Percentiles rank a stretch among this genome's conserved stretches.
phyloP scores from a whole-genome alignment of 2,113 vertebrate species.

The Bucco capensis region DNA sequence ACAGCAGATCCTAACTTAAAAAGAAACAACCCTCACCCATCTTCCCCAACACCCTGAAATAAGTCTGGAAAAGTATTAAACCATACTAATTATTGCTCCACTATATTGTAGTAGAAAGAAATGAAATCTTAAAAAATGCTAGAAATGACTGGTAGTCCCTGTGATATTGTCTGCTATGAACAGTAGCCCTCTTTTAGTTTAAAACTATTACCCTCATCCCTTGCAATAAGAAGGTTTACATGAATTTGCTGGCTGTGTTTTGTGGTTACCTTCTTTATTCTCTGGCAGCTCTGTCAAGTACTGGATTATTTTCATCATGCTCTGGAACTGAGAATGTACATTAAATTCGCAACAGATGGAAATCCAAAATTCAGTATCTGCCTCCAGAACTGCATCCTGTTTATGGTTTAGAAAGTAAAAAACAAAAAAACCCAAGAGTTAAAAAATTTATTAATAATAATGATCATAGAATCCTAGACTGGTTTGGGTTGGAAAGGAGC shows the following conservation, averaged over 20 bases:
- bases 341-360: conserved; percentile 85
- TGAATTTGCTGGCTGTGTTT: not conserved
- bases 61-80: not conserved
- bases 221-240: not conserved
- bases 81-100: not conserved
- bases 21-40: not conserved
- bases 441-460: not conserved
- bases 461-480: too few species aligned
- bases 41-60: not conserved
- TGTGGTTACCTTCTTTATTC: conserved; percentile 84
- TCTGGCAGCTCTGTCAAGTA: conserved; percentile 87
- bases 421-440: not conserved
- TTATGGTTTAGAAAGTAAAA: not conserved
- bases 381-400: conserved; percentile 85
- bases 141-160: not conserved
- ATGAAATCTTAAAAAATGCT: not conserved
- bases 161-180: not conserved
- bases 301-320: conserved; percentile 81
- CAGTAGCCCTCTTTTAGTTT: not conserved
- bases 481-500: too few species aligned
- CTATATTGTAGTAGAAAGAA: not conserved
- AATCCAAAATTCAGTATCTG: conserved; percentile 91
- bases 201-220: not conserved
- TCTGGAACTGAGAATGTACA: conserved; percentile 78
- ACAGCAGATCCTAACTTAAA: not conserved